Percentiles rank a stretch among this genome's conserved stretches.
Conservation (phyloP, 2,888 invertebrate genomes). For the Caenorhabditis becei region DNA sequence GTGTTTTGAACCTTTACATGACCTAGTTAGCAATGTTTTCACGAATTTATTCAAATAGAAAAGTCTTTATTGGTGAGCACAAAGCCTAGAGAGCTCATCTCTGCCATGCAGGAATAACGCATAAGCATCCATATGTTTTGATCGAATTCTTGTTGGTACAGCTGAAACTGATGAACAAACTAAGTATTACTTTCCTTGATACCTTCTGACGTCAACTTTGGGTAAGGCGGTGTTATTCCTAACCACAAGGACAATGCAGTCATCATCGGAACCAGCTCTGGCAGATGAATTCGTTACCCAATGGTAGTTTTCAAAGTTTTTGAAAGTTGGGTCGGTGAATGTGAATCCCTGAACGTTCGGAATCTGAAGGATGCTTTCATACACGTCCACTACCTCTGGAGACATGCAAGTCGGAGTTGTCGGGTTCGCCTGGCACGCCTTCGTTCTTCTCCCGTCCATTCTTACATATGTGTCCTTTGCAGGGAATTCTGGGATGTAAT, state of each 20-base stretch:
- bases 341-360: background rate
- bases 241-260: conserved; percentile 35
- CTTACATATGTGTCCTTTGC: conserved; percentile 9
- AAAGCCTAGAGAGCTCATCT: too few relatives aligned
- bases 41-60: too few relatives aligned
- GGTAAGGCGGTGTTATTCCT: conserved; percentile 5
- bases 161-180: background rate
- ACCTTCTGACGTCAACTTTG: conserved; percentile 28
- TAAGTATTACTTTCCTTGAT: background rate
- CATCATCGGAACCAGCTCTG: background rate
- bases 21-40: too few relatives aligned
- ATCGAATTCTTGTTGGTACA: background rate
- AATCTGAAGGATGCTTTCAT: too few relatives aligned
- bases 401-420: conserved; percentile 14
- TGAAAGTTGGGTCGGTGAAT: conserved; percentile 9
- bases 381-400: background rate
- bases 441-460: conserved; percentile 31
- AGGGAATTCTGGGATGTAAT: too few relatives aligned
- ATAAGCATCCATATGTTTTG: background rate
- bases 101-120: background rate
- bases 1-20: too few relatives aligned
- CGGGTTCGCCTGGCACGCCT: conserved; percentile 14
- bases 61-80: too few relatives aligned
- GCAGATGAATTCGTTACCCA: conserved; percentile 29
- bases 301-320: conserved; percentile 24